Evolutionary conservation across 2,797 vertebrate species (phyloP).

Genomic region (Enteromius anoplus): DNA sequence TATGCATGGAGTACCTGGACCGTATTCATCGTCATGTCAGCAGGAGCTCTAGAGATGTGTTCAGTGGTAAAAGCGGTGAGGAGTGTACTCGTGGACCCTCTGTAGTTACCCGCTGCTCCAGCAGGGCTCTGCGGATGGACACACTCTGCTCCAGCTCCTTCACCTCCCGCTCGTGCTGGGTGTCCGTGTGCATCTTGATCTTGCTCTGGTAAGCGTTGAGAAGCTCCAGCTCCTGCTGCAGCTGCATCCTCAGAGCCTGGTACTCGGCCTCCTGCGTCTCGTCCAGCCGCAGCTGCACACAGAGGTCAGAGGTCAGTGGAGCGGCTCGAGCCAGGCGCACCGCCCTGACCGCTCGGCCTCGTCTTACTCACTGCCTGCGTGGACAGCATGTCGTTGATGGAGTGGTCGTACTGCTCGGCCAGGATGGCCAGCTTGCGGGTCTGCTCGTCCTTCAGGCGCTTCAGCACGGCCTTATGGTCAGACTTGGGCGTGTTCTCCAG

Average conservation of each 20-base stretch:
- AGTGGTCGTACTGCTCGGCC: slow-evolving; percentile 95
- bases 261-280: slow-evolving; percentile 93
- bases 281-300: slow-evolving; percentile 84
- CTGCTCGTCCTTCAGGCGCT: slow-evolving; percentile 93
- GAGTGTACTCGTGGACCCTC: too few relatives aligned
- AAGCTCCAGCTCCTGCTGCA: slow-evolving; percentile 91
- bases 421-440: slow-evolving; percentile 93
- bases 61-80: too few relatives aligned
- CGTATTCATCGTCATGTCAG: too few relatives aligned
- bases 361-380: slow-evolving; percentile 89
- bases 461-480: slow-evolving; percentile 92
- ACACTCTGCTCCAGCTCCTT: slow-evolving; percentile 92
- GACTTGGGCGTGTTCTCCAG: slow-evolving; percentile 92
- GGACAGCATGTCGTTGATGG: slow-evolving; percentile 96
- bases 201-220: slow-evolving; percentile 95
- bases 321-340: too few relatives aligned
- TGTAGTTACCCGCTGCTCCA: slow-evolving; percentile 86
- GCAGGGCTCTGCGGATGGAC: slow-evolving; percentile 87
- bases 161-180: slow-evolving; percentile 88
- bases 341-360: slow-evolving; percentile 41
- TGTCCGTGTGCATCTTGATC: slow-evolving; percentile 93
- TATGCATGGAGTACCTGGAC: too few relatives aligned
- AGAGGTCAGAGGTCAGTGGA: slow-evolving; percentile 20
- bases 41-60: neutral
- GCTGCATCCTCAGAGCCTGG: slow-evolving; percentile 89